Base-by-base conservation (phyloP, 1,140 invertebrate species). In the Aphaenogaster floridana region DNA sequence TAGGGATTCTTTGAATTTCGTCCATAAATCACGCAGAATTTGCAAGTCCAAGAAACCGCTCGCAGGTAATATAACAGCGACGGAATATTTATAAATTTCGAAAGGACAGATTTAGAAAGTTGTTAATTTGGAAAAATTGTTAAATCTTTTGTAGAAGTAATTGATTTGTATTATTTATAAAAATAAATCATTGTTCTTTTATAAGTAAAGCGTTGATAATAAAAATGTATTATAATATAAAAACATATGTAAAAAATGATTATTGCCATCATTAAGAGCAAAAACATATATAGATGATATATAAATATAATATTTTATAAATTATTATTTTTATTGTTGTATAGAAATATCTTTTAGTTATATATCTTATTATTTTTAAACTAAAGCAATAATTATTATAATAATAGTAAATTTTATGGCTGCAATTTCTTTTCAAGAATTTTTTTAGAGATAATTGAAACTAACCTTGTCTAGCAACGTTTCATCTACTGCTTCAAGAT, bases 401-500 rank as follows among this genome's bases (percentile, higher is more conserved):
- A 42, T 2, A 68, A 21, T 66, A 42, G 15, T 5, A 71, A 72
- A 72, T n/a, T 8, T 13, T 42, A 17, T 72, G 17, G 4, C 28
- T 36, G 9, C 13, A 21, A 21, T 4, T 28, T 34, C 3, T 34
- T 61, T 48, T 0, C 2, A 61, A 28, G 1, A 77, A 61, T 0
- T 61, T 34, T 34, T 61, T 3, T n/a, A 34, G 0, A 17, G 4
- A 17, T 74, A 74, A 57, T 39, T 57, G 34, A 57, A 72, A 66
- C 28, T 48, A 36, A 79, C 80, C 54, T 83, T 74, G 2, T 83
- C 80, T 36, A 59, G n/a, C 59, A 74, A 63, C 1, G 28, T 5
- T 84, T 76, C 80, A 45, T 84, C 80, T 8, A 74, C 50, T 0
- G 28, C 13, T 42, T 84, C 80, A 57, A 84, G 15, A 74, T 76